Conservation (phyloP, 2,113 vertebrate species). For the Sorex fumeus region DNA sequence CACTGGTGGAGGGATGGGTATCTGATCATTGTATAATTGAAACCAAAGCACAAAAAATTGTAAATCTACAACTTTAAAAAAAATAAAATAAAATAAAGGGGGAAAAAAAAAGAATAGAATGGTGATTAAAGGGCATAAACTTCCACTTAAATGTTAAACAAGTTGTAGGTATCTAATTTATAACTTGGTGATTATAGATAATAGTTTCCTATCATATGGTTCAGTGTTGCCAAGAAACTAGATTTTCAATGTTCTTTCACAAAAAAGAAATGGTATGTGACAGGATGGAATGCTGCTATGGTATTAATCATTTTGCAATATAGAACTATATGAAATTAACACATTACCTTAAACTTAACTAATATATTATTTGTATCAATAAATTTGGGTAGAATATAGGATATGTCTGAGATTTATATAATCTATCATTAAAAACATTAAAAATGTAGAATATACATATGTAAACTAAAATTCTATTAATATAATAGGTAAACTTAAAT, state of each 20-base stretch:
- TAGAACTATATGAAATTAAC: not conserved
- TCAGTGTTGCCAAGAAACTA: constrained; percentile 1
- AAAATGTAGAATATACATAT: not conserved
- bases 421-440: constrained; percentile 38
- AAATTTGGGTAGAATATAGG: not conserved
- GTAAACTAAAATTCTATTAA: constrained; percentile 1
- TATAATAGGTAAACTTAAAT: not conserved
- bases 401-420: not conserved
- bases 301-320: not conserved
- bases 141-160: not conserved
- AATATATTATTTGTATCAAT: not conserved
- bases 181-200: not conserved
- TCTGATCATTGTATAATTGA: no score
- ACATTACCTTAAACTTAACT: not conserved
- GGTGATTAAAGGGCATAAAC: not conserved
- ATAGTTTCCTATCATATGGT: not conserved
- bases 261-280: constrained; percentile 7
- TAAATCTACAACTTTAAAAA: no score
- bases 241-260: not conserved
- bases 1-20: no score
- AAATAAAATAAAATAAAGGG: no score
- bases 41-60: no score
- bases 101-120: no score
- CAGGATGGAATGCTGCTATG: not conserved
- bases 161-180: not conserved